phyloP scores from a whole-genome alignment of 2,113 vertebrate genomes.

The Cyphomyrus plagiostoma region DNA sequence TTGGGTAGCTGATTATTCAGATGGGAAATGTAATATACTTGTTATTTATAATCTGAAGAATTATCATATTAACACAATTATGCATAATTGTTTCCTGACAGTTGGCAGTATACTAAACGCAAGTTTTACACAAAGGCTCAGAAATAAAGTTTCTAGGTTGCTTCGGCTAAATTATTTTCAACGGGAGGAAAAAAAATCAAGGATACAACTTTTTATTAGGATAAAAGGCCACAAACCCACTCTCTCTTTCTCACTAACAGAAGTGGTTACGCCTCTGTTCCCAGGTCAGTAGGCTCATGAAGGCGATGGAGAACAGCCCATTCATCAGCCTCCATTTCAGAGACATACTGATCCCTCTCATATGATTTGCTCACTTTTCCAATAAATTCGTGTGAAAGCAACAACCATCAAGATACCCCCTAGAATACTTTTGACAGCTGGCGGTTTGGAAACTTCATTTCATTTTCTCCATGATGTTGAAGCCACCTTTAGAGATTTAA shows the following conservation, averaged over 20 bases:
- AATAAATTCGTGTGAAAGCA: neutral
- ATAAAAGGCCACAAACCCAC: neutral
- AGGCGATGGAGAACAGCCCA: neutral
- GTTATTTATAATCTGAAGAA: neutral
- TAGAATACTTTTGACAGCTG: neutral
- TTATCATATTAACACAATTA: constrained; percentile 15
- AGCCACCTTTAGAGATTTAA: neutral
- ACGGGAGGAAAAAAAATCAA: neutral
- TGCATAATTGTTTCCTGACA: neutral
- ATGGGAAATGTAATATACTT: neutral
- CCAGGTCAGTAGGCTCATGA: neutral
- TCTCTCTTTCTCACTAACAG: neutral
- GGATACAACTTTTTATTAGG: neutral
- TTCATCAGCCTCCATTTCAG: neutral
- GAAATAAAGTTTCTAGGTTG: neutral
- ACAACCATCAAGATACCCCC: neutral
- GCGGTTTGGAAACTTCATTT: neutral
- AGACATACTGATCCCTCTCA: neutral
- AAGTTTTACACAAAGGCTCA: neutral
- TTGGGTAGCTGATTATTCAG: neutral
- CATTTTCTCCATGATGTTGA: neutral
- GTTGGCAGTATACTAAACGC: neutral
- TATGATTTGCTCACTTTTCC: neutral
- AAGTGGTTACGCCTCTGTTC: neutral
- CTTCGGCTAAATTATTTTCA: neutral